Evolutionary conservation across 2,797 vertebrate genomes (phyloP).

Genomic region (Bryconaethiops microstoma): DNA sequence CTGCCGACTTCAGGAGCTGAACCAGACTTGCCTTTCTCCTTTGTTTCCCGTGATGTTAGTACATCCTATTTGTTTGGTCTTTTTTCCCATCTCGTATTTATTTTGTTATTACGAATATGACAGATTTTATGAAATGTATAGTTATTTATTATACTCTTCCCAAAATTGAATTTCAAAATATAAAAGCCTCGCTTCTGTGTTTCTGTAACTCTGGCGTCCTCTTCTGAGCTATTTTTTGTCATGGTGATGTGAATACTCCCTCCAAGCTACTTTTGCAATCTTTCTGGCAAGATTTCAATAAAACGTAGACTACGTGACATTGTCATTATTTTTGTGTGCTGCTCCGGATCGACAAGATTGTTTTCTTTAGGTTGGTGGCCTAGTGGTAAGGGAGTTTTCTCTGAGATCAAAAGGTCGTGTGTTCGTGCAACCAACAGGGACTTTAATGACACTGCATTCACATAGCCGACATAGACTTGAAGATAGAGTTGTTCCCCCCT

Average conservation of each 20-base stretch:
- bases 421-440: too few species aligned
- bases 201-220: constrained; percentile 47
- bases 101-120: constrained; percentile 38
- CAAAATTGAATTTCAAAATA: constrained; percentile 51
- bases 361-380: too few species aligned
- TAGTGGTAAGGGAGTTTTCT: too few species aligned
- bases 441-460: too few species aligned
- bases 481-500: too few species aligned
- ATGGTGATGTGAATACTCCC: constrained; percentile 58
- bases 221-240: constrained; percentile 46
- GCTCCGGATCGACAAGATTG: neutral
- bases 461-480: too few species aligned
- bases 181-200: constrained; percentile 54
- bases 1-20: constrained; percentile 1
- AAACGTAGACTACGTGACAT: constrained; percentile 62
- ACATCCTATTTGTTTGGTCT: constrained; percentile 36
- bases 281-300: constrained; percentile 78
- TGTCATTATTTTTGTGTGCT: constrained; percentile 35
- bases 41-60: constrained; percentile 21
- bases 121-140: constrained; percentile 31
- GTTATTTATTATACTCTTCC: constrained; percentile 36
- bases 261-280: constrained; percentile 64
- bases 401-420: too few species aligned
- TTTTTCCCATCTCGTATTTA: constrained; percentile 46
- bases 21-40: constrained; percentile 1